Conservation (phyloP, 2,888 invertebrate genomes). For the Campaea margaritaria region DNA sequence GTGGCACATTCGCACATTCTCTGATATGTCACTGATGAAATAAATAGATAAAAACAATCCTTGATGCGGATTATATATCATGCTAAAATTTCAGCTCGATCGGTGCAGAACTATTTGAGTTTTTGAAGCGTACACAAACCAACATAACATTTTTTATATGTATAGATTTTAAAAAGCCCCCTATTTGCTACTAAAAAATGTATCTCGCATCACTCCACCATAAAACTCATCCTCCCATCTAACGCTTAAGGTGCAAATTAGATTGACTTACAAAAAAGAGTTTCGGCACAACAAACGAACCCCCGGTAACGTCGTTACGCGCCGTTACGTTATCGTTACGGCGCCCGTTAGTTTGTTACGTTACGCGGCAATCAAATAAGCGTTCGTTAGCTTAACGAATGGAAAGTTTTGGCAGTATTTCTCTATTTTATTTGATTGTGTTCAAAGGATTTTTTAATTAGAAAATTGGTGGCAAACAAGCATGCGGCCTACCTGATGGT, state of each 20-base stretch:
- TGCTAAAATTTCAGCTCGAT: too few species aligned
- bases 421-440: conserved; percentile 20
- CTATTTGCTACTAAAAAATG: conserved; percentile 12
- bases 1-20: too few species aligned
- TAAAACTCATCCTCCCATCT: conserved; percentile 31
- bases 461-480: too few species aligned
- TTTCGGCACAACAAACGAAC: conserved; percentile 52
- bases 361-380: conserved; percentile 55
- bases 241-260: conserved; percentile 41
- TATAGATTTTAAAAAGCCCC: conserved; percentile 9
- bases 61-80: too few species aligned
- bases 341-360: conserved; percentile 54
- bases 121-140: too few species aligned
- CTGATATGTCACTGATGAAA: too few species aligned
- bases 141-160: background rate
- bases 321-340: conserved; percentile 53
- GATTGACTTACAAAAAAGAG: conserved; percentile 39
- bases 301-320: conserved; percentile 57
- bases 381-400: conserved; percentile 33
- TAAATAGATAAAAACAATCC: too few species aligned
- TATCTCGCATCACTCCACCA: conserved; percentile 4
- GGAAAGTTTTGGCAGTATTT: conserved; percentile 26
- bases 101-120: too few species aligned
- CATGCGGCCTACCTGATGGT: too few species aligned
- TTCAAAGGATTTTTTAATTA: conserved; percentile 11